Conservation (phyloP, 2,113 vertebrate species). For the Engraulis encrasicolus region DNA sequence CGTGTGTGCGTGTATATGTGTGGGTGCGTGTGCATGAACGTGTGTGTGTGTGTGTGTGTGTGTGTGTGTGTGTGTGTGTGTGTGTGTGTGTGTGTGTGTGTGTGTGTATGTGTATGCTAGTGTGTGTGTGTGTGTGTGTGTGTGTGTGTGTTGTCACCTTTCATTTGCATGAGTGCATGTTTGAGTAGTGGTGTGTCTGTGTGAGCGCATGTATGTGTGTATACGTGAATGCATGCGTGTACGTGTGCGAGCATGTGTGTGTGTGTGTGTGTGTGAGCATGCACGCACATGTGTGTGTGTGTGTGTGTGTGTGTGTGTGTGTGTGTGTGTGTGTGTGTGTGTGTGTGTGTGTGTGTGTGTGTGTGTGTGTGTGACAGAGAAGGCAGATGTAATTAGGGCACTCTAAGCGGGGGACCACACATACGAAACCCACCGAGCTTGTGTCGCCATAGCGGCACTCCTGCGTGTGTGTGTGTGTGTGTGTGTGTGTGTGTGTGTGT, state of each 20-base stretch:
- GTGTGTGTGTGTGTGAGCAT: neutral
- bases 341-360: conserved; percentile 25
- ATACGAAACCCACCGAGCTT: conserved; percentile 42
- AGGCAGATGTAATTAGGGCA: conserved; percentile 50
- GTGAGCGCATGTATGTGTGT: neutral
- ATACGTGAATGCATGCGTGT: neutral
- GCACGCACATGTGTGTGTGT: neutral
- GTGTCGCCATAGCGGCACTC: conserved; percentile 3
- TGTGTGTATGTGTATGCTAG: neutral
- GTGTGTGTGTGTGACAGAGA: conserved; percentile 26
- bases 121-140: neutral
- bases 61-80: neutral
- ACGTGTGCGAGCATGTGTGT: neutral
- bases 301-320: neutral
- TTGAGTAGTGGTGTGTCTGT: neutral
- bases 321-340: conserved; percentile 21
- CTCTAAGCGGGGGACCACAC: conserved; percentile 49
- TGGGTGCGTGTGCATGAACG: too few relatives aligned
- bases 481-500: conserved; percentile 35
- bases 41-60: too few relatives aligned
- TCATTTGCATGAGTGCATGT: too few relatives aligned
- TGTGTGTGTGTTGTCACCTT: neutral
- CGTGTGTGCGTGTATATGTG: neutral
- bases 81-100: neutral
- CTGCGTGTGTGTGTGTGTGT: conserved; percentile 23